These are phyloP conservation scores for Drosophila virilis DNA, from an alignment of 1,140 invertebrate species.

Conservation along the genomic window DNA sequence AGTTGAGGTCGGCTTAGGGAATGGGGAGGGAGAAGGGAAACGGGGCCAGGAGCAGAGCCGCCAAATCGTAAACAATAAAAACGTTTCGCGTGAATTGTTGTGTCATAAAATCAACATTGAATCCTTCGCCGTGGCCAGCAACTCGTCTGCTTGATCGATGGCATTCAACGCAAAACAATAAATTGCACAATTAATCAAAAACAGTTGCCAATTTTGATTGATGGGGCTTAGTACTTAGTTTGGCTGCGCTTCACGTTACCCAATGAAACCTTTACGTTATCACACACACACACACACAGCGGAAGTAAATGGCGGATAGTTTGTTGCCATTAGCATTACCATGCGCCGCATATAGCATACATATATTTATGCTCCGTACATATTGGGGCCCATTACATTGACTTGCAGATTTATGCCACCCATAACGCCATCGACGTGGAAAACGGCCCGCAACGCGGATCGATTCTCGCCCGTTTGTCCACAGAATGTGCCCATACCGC, in stretches of 20 bases:
- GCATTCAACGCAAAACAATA: conserved; percentile 75
- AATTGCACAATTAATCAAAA: conserved; percentile 81
- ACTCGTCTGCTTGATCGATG: conserved; percentile 60
- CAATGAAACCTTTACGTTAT: conserved; percentile 42
- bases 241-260: conserved; percentile 31
- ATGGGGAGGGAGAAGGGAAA: too few species aligned
- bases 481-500: conserved; percentile 90
- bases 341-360: conserved; percentile 4
- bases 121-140: conserved; percentile 1
- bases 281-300: background rate
- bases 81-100: conserved; percentile 79
- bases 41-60: background rate
- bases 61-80: conserved; percentile 64
- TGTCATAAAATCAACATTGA: conserved; percentile 77
- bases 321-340: conserved; percentile 29
- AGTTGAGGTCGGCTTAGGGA: background rate
- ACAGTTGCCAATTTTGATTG: conserved; percentile 72
- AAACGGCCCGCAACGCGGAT: conserved; percentile 91
- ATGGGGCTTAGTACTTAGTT: conserved; percentile 64
- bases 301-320: conserved; percentile 31
- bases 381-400: conserved; percentile 31
- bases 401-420: conserved; percentile 95
- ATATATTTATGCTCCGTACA: conserved; percentile 49
- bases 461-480: conserved; percentile 95
- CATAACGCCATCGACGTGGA: conserved; percentile 95